Percentiles rank a stretch among this genome's conserved stretches.
Evolutionary conservation across 2,113 vertebrate genomes (phyloP).

Genomic region (Pseudolaguvia tuberculata): DNA sequence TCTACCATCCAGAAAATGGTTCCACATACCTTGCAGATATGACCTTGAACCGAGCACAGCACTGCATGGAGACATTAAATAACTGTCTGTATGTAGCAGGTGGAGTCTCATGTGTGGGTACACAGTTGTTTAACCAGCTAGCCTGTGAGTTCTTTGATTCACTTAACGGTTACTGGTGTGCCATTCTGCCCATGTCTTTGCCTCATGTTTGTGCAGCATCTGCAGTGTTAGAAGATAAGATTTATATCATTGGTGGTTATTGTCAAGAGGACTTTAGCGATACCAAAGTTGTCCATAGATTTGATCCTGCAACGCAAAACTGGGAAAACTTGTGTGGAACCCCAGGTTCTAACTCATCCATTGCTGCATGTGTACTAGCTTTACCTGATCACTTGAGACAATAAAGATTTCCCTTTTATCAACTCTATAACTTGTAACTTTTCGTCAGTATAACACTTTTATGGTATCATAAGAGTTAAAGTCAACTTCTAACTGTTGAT

Average conservation of each 20-base stretch:
- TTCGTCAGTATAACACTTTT: neutral
- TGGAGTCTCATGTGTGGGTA: conserved; percentile 44
- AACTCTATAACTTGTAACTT: no score
- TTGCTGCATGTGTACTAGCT: conserved; percentile 56
- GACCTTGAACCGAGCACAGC: conserved; percentile 46
- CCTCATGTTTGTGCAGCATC: conserved; percentile 67
- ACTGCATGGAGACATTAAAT: conserved; percentile 56
- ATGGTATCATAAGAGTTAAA: no score
- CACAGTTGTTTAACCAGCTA: conserved; percentile 51
- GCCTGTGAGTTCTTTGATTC: conserved; percentile 64
- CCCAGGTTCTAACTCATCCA: conserved; percentile 64
- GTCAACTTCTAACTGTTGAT: no score
- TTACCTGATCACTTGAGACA: conserved; percentile 58
- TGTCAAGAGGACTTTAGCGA: conserved; percentile 62
- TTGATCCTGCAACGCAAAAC: conserved; percentile 47
- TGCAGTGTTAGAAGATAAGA: conserved; percentile 62
- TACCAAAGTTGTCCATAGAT: conserved; percentile 59
- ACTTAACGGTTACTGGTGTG: conserved; percentile 54
- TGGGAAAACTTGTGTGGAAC: conserved; percentile 70
- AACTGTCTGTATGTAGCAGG: conserved; percentile 52
- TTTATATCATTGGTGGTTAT: conserved; percentile 72
- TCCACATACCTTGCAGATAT: conserved; percentile 50
- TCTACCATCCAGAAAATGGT: conserved; percentile 54
- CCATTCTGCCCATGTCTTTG: conserved; percentile 51
- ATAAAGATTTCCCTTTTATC: conserved; percentile 22